Evolutionary conservation across 1,140 invertebrate genomes (phyloP), one percentile per base, ranked within the genome.

Genomic region (Tetramorium alpestre): DNA sequence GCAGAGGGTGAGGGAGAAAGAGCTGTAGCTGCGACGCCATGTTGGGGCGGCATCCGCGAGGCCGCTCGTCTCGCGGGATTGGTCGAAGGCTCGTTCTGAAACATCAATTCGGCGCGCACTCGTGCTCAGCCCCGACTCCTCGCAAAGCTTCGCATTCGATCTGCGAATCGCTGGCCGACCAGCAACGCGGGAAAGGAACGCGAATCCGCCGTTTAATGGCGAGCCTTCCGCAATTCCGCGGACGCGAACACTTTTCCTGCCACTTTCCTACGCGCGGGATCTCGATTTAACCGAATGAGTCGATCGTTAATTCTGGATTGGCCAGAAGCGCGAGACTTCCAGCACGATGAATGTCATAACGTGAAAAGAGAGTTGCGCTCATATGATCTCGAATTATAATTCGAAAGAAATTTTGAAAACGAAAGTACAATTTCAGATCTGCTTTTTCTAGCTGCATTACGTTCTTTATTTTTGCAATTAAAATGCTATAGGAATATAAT

Each of bases 1-100:
- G 13, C 25, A 44, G 41, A 13, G 64, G 88, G 69, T 60, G 69
- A 86, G 88, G 82, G 87, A 92, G 76, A 65, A 87, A 86, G 87
- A 88, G 64, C 77, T 58, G 90, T 86, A 92, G 90, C 93, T 90
- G 90, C 91, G 88, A 87, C 93, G 92, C 93, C 93, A 93, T 93
- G 89, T 89, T 90, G 89, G 93, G 93, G 93, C 93, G 93, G 90
- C 67, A 86, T 89, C 89, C 41, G 73, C 56, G 64, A 47, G 16
- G n/a, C 84, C 47, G 78, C 65, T 78, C 73, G 62, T 16, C 44
- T 54, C 41, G 58, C 80, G 76, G 58, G 38, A 92, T 93, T 92
- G 92, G 89, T 82, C 41, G 81, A 86, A 65, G 87, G 65, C 78
- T 82, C 80, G 75, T 86, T 73, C 58, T 60, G 78, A 62, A 73